Evolutionary conservation across 2,797 vertebrate species (phyloP), one percentile per base, ranked within the genome.

Genomic region (Threskiornis aethiopicus): DNA sequence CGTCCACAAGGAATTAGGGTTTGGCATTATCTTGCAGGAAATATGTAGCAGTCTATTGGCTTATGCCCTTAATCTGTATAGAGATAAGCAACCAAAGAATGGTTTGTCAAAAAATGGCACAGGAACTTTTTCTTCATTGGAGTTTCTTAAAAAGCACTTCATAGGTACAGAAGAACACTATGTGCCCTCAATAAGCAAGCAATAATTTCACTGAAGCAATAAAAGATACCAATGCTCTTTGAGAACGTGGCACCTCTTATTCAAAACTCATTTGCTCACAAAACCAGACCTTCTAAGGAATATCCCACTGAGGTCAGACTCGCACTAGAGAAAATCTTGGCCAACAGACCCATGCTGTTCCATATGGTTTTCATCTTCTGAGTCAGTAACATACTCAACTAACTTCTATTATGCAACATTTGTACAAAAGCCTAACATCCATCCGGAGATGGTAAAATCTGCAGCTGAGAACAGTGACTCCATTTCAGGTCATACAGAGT

Each of bases 321-420:
- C 0, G 0, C 33, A 49, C 20, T 37, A 57, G n/a, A 90, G 61
- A 87, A 86, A 81, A 82, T 57, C 41, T 51, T 96, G 62, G 73
- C 73, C 70, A 84, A 61, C 9, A 67, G 33, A 92, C 81, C 49
- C 46, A 26, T 21, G 24, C 54, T 76, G 10, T 91, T 72, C 94
- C 84, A 87, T 79, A 52, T 93, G 93, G 46, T 87, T 92, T 92
- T 46, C 55, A 89, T 92, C 89, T 85, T 65, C 54, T 62, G 57
- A 91, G 66, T 92, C 66, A 92, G 77, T 46, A 82, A 93, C 39
- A 31, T 17, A 44, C 70, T 86, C 55, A 91, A 84, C 47, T 77
- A 55, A 25, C 54, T 88, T 88, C 25, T 1, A 72, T 93, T 91
- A 85, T 64, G 81, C 82, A 97, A 95, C 55, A 33, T 58, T 91